These are phyloP conservation scores for Pelecanus crispus DNA, from an alignment of 2,113 vertebrate species.

Conservation along the genomic window DNA sequence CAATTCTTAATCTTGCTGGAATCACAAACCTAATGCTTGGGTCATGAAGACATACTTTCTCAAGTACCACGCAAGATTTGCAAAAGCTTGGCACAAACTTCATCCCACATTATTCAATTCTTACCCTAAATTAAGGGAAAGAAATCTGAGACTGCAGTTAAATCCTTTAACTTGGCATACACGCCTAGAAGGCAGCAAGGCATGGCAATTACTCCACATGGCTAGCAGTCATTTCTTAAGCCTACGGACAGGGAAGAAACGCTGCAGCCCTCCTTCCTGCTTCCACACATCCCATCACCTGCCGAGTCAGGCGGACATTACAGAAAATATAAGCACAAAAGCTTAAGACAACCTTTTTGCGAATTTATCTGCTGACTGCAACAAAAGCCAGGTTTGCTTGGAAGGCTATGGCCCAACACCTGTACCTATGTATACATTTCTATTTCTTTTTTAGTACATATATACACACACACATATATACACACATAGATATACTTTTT, in stretches of 20 bases:
- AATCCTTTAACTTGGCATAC: background rate
- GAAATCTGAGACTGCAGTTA: background rate
- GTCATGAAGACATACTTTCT: background rate
- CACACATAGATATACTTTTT: background rate
- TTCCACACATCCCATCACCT: background rate
- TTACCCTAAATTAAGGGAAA: background rate
- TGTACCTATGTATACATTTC: background rate
- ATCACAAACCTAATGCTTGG: background rate
- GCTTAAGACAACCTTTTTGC: background rate
- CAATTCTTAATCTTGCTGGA: background rate
- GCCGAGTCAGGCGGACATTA: background rate
- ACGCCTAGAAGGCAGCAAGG: background rate
- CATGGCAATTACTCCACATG: background rate
- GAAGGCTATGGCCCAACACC: background rate
- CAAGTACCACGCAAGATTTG: background rate
- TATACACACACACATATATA: fast-evolving
- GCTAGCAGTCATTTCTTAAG: background rate
- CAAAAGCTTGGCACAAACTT: background rate
- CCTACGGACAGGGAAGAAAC: background rate
- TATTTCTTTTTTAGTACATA: background rate
- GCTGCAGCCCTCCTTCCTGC: background rate
- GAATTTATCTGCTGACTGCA: background rate
- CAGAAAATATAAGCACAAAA: background rate
- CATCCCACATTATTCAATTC: background rate
- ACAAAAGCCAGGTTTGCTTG: background rate